Evolutionary conservation across 2,888 invertebrate species (phyloP), one percentile per base, ranked within the genome.

Genomic region (Aphrophora alni): DNA sequence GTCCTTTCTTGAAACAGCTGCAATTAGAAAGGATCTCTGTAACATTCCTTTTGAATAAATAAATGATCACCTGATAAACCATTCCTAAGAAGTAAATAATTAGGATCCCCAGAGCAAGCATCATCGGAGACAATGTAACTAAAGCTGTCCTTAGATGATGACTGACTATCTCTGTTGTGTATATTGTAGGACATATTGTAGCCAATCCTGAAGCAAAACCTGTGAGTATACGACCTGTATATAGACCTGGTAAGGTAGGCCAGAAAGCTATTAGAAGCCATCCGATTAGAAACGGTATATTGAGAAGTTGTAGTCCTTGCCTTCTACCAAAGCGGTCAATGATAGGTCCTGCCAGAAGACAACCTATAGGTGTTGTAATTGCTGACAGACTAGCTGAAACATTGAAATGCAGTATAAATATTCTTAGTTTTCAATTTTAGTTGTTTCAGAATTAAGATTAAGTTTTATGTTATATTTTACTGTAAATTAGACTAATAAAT

Each of bases 81-180:
- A 87, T 89, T 78, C 91, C 91, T 51, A 91, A 87, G 3, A 89
- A 86, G 82, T 91, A 92, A 0, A 91, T 89, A 0, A 90, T 82
- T 8, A 91, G 85, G 17, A 91, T 89, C 5, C 91, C 91, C 1
- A 88, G 75, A 0, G 91, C 89, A 71, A 91, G 90, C 33, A 89
- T 87, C 2, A 90, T 87, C n/a, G 90, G 90, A 3, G 90, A 89
- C 90, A 91, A 91, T 0, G 91, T 90, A 10, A 90, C 89, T 74
- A 92, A 88, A 71, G 90, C 89, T 10, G 90, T 88, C 81, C 91
- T 86, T 82, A 90, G 75, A 4, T 81, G 68, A 4, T 83, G 78
- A 85, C 81, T 81, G 74, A 86, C 84, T 70, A 85, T 84, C 85
- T 92, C 92, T 0, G 90, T 90, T 83, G 90, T 88, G 84, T 92